These are phyloP conservation scores for Manduca sexta DNA, from an alignment of 1,140 invertebrate species.

Conservation along the genomic window DNA sequence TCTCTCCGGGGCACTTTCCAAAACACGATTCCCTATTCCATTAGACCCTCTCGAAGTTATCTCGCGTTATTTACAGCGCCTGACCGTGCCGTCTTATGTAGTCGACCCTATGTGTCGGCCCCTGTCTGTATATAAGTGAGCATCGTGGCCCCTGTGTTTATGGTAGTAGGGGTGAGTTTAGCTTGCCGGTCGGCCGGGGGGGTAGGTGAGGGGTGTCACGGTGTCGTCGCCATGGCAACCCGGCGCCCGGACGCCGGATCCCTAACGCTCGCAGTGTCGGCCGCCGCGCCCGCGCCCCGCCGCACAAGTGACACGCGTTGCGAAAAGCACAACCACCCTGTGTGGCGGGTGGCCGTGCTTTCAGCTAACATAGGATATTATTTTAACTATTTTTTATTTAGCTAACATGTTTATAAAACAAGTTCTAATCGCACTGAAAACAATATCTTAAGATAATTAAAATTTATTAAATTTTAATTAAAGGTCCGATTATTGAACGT, in stretches of 20 bases:
- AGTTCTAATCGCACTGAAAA: no score
- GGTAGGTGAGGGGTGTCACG: constrained; percentile 57
- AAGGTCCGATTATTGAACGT: no score
- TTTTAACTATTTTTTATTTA: background rate
- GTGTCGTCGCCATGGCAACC: constrained; percentile 76
- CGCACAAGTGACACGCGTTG: constrained; percentile 68
- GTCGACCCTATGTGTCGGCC: constrained; percentile 48
- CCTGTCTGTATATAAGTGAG: constrained; percentile 46
- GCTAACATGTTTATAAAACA: no score
- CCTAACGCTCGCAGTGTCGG: constrained; percentile 77
- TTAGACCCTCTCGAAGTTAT: constrained; percentile 69
- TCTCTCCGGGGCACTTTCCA: constrained; percentile 68
- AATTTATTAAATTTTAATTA: no score
- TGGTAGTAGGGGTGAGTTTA: constrained; percentile 43
- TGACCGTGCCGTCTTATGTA: constrained; percentile 69
- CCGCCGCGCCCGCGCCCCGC: constrained; percentile 74
- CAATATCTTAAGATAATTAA: no score
- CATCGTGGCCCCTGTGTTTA: constrained; percentile 39
- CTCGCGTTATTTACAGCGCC: constrained; percentile 71
- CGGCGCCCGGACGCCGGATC: constrained; percentile 66
- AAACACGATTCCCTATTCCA: constrained; percentile 70
- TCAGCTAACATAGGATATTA: background rate
- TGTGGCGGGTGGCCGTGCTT: constrained; percentile 20
- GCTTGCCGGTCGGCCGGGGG: constrained; percentile 31
- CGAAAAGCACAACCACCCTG: constrained; percentile 69